Evolutionary conservation across 2,888 invertebrate genomes (phyloP), one percentile per base, ranked within the genome.

Genomic region (Podabrus alpinus): DNA sequence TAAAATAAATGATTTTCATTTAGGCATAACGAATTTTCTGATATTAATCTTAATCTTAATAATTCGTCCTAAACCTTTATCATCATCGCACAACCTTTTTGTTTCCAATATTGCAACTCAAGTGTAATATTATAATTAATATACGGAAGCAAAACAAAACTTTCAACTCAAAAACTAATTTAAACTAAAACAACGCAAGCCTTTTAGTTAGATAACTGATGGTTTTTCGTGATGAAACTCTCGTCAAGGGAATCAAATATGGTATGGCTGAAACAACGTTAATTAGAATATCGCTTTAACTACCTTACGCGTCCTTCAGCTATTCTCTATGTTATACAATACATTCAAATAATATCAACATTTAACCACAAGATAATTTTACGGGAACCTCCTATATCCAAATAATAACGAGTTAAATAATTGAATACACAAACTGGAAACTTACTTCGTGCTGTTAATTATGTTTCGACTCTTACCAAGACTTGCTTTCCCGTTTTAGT

Each of bases 211-310:
- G 68, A 59, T 69, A 69, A 69, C 60, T 19, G 68, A 69, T 69
- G 67, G 67, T 67, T 67, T 67, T 67, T 71, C 71, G 66, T 71
- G 71, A 66, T 66, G 21, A 66, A 15, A 59, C 45, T 59, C 66
- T 59, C 71, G 71, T 66, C 71, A 59, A 66, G 71, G 71, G 71
- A 71, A 71, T 71, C 59, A 71, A 64, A 71, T 62, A 17, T 62
- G 19, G 64, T 59, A 15, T 62, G 17, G 17, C 45, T 19, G 15
- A 45, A 21, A 59, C 71, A 15, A 17, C 59, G 66, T 66, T 71
- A 71, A 71, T 71, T 69, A 66, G 64, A 24, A 21, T 19, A 66
- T 71, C 29, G 64, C 24, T 64, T 45, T 59, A 66, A 71, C 21
- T 45, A n/a, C 71, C 71, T 19, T 64, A 5, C 45, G 45, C 45